These are phyloP conservation scores for Ceratina australensis DNA, from an alignment of 1,140 invertebrate species.

Conservation along the genomic window DNA sequence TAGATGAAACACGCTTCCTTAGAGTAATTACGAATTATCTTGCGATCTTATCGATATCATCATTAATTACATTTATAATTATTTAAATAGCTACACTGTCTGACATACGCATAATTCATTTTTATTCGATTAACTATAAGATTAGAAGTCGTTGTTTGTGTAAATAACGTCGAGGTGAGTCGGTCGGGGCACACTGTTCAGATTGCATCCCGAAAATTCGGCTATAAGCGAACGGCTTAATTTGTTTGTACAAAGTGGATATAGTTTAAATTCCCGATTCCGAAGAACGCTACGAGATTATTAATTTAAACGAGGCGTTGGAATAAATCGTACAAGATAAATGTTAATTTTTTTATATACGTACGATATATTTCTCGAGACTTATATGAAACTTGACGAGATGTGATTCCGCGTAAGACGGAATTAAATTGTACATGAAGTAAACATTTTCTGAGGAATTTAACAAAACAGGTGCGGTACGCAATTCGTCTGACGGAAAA, in stretches of 20 bases:
- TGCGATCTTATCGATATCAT: background rate
- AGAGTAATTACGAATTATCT: slow-evolving; percentile 12
- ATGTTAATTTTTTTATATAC: slow-evolving; percentile 17
- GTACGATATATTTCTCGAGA: background rate
- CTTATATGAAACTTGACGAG: slow-evolving; percentile 1
- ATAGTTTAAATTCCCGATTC: slow-evolving; percentile 1
- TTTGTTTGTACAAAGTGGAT: slow-evolving; percentile 12
- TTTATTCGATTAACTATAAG: background rate
- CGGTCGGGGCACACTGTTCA: background rate
- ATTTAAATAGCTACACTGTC: background rate
- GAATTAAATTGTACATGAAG: background rate
- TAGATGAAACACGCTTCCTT: background rate
- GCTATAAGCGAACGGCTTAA: slow-evolving; percentile 7
- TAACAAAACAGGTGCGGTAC: background rate
- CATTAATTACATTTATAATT: background rate
- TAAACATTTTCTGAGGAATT: slow-evolving; percentile 4
- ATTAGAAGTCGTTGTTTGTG: slow-evolving; percentile 5
- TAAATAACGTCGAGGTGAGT: background rate
- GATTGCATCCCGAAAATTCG: background rate
- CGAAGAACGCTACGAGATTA: background rate
- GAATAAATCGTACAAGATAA: slow-evolving; percentile 6
- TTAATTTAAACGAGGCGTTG: slow-evolving; percentile 12
- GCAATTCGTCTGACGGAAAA: background rate
- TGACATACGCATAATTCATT: background rate
- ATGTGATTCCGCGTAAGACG: background rate